phyloP scores from a whole-genome alignment of 2,113 vertebrate species.

The Haplochromis burtoni region DNA sequence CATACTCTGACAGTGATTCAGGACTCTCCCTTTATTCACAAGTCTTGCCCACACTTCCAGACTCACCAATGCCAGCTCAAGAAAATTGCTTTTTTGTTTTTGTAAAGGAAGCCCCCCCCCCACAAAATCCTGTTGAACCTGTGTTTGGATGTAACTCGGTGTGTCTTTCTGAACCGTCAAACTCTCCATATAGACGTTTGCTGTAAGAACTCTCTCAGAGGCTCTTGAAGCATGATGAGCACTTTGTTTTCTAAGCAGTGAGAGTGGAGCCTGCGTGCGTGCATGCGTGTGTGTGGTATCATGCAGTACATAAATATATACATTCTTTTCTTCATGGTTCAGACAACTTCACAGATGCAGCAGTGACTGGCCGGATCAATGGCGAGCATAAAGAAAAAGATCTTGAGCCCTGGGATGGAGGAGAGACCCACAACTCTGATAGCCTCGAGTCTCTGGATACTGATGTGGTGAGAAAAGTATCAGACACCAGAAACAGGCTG shows the following conservation, averaged over 20 bases:
- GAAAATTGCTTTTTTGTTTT: not conserved
- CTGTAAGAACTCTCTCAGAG: not conserved
- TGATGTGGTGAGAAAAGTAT: constrained; percentile 76
- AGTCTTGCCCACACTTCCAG: not conserved
- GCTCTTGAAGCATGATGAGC: constrained; percentile 23
- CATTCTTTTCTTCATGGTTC: constrained; percentile 27
- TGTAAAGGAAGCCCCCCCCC: not conserved
- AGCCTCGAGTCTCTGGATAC: constrained; percentile 92
- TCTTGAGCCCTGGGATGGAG: constrained; percentile 96
- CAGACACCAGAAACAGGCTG: not conserved
- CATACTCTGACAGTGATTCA: not conserved
- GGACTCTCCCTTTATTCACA: not conserved
- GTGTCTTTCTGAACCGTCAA: not conserved
- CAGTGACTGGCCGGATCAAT: constrained; percentile 87
- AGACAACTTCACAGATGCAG: constrained; percentile 97
- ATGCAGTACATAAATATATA: not conserved
- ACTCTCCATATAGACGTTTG: not conserved
- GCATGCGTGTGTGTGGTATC: not conserved
- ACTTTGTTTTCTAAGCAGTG: not conserved
- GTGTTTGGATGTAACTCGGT: constrained; percentile 14
- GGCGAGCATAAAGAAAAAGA: constrained; percentile 98
- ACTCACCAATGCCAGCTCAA: not conserved
- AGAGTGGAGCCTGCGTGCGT: not conserved
- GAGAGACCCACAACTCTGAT: constrained; percentile 79
- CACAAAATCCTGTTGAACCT: not conserved